Evolutionary conservation across 2,888 invertebrate genomes (phyloP).

Genomic region (Phrixothrix hirtus): DNA sequence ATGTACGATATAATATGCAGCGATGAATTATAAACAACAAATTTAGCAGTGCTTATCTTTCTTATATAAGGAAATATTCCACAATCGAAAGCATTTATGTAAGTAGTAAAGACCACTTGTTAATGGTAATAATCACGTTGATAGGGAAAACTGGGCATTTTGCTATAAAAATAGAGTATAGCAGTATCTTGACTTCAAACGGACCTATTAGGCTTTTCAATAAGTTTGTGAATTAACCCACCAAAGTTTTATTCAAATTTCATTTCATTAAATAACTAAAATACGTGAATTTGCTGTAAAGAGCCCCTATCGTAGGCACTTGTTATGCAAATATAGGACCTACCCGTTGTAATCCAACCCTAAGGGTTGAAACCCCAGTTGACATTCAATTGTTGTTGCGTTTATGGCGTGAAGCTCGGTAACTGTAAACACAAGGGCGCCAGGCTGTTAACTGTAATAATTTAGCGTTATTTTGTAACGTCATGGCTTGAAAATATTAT

Average conservation of each 20-base stretch:
- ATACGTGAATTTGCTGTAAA: constrained; percentile 27
- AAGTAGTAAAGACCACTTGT: too few species aligned
- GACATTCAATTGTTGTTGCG: constrained; percentile 42
- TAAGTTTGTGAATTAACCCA: constrained; percentile 13
- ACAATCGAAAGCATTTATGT: too few species aligned
- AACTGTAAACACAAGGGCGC: constrained; percentile 35
- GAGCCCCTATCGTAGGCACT: constrained; percentile 32
- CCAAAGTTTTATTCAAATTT: constrained; percentile 25
- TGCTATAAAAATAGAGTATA: too few species aligned
- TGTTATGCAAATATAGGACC: constrained; percentile 40
- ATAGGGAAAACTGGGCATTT: too few species aligned
- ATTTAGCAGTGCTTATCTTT: too few species aligned
- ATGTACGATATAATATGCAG: too few species aligned
- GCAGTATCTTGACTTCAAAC: too few species aligned
- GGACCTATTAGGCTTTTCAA: constrained; percentile 11
- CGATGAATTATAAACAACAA: too few species aligned
- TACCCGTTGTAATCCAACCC: constrained; percentile 38
- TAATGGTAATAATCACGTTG: too few species aligned
- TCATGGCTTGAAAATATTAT: constrained; percentile 35
- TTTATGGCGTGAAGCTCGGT: constrained; percentile 39
- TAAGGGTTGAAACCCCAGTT: constrained; percentile 35
- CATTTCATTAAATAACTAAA: constrained; percentile 33
- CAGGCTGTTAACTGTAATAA: constrained; percentile 37
- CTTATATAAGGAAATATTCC: too few species aligned
- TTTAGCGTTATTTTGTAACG: constrained; percentile 36